Conservation (phyloP, 2,797 vertebrate genomes). For the Helarctos malayanus region DNA sequence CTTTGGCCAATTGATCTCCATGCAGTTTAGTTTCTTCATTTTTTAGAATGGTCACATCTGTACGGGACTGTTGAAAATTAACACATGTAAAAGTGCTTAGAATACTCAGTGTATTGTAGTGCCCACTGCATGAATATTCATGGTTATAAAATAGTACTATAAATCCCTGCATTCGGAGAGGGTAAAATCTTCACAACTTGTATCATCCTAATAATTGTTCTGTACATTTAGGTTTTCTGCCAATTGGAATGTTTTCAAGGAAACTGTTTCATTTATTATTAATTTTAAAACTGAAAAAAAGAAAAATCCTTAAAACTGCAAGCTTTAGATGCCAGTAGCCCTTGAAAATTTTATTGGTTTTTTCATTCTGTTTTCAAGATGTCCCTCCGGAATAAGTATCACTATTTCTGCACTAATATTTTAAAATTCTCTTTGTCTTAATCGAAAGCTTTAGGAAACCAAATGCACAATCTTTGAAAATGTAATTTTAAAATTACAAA, state of each 20-base stretch:
- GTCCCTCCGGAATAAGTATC: not conserved
- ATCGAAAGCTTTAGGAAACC: not conserved
- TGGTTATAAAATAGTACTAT: not conserved
- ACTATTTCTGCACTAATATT: not conserved
- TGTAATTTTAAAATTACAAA: constrained; percentile 1
- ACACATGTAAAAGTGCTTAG: not conserved
- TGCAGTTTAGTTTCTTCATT: not conserved
- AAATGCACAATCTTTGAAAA: not conserved
- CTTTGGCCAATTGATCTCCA: not conserved
- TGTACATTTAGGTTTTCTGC: not conserved
- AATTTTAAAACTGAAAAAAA: constrained; percentile 34
- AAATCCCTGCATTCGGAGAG: not conserved
- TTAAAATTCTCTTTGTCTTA: constrained; percentile 50
- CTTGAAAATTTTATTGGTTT: constrained; percentile 46
- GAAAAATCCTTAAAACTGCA: not conserved
- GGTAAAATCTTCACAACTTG: not conserved
- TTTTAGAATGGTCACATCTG: not conserved
- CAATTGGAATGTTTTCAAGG: constrained; percentile 26
- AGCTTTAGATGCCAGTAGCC: not conserved
- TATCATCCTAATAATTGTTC: constrained; percentile 14
- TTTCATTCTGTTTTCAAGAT: constrained; percentile 50
- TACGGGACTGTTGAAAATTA: not conserved
- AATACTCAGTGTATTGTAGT: not conserved
- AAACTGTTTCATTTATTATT: constrained; percentile 53
- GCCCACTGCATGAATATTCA: not conserved